These are phyloP conservation scores for Pseudorhombus dupliciocellatus DNA, from an alignment of 2,113 vertebrate genomes.

Conservation along the genomic window DNA sequence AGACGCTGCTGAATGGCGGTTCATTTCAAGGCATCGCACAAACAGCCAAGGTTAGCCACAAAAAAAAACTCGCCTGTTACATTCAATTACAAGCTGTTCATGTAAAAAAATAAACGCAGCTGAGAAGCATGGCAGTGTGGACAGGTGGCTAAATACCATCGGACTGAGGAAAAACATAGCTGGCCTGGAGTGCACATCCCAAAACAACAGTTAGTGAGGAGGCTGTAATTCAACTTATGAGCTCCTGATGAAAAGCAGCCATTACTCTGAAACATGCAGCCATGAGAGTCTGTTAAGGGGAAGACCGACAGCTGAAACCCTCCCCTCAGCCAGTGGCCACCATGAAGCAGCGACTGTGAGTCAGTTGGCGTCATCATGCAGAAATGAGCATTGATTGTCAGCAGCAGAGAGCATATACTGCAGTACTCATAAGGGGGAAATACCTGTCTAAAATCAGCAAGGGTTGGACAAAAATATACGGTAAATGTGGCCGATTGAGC, in stretches of 20 bases:
- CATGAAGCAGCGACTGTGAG: neutral
- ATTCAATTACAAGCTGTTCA: neutral
- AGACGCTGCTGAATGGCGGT: neutral
- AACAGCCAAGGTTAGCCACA: neutral
- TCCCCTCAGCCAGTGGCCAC: no score
- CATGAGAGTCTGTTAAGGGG: neutral
- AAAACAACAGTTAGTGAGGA: constrained; percentile 36
- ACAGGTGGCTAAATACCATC: constrained; percentile 16
- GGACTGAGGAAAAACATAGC: constrained; percentile 10
- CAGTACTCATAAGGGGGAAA: no score
- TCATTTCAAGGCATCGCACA: neutral
- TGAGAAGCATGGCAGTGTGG: constrained; percentile 6
- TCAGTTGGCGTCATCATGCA: constrained; percentile 1
- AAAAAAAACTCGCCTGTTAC: neutral
- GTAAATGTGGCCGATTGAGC: neutral
- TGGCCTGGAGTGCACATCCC: constrained; percentile 12
- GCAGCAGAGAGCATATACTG: neutral
- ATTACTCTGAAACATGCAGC: constrained; percentile 1
- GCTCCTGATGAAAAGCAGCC: constrained; percentile 9
- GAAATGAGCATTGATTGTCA: neutral
- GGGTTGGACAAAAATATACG: neutral
- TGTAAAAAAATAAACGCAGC: neutral
- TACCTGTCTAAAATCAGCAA: neutral
- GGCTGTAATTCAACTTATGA: constrained; percentile 11
- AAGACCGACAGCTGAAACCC: neutral